phyloP scores from a whole-genome alignment of 2,113 vertebrate species.

The Otus sunia region DNA sequence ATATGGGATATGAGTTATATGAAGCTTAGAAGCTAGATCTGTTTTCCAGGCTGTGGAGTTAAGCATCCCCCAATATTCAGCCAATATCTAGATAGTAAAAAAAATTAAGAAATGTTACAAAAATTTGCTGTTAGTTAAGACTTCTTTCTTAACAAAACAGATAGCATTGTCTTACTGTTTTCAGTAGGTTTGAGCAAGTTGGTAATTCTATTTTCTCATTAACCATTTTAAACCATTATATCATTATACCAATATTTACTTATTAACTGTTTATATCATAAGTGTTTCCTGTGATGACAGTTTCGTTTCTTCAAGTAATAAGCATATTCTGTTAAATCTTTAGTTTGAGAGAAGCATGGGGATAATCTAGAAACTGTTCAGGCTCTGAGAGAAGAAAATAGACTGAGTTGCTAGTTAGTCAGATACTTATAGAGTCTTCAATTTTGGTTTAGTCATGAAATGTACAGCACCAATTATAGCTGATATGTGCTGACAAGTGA shows the following conservation, averaged over 20 bases:
- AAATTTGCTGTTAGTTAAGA: neutral
- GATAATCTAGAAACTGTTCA: neutral
- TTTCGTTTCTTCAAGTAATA: neutral
- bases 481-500: constrained; percentile 45
- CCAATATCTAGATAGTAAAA: neutral
- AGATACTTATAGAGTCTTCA: constrained; percentile 10
- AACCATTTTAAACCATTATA: neutral
- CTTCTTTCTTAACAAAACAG: neutral
- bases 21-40: neutral
- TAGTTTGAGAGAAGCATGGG: neutral
- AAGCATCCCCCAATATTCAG: neutral
- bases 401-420: neutral
- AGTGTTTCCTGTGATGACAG: neutral
- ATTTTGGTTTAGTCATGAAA: constrained; percentile 46
- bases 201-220: neutral
- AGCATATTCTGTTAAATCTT: neutral
- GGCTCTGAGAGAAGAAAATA: neutral
- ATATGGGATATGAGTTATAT: neutral
- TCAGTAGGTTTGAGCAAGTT: neutral
- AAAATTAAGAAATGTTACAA: neutral
- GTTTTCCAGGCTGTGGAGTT: neutral
- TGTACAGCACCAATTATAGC: constrained; percentile 32
- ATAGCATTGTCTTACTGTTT: neutral
- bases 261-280: neutral
- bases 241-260: neutral